Conservation (phyloP, 2,113 vertebrate species). For the Catharus fuscescens region DNA sequence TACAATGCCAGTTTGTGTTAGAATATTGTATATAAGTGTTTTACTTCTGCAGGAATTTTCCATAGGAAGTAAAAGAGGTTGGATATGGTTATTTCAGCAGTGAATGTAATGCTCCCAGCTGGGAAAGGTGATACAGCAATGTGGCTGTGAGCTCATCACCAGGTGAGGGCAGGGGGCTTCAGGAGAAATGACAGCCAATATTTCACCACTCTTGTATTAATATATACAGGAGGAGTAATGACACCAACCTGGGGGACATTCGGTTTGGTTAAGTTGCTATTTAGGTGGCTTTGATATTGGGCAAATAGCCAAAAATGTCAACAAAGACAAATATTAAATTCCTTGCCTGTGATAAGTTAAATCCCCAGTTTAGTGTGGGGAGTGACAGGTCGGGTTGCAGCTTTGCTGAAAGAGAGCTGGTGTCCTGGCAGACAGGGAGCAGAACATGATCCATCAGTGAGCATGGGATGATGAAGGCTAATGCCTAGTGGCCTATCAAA, state of each 20-base stretch:
- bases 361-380: neutral
- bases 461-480: neutral
- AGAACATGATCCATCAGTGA: fast-evolving
- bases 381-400: neutral
- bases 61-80: neutral
- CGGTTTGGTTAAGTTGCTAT: neutral
- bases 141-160: neutral
- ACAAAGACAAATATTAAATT: neutral
- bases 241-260: neutral
- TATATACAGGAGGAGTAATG: neutral
- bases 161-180: neutral
- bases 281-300: neutral
- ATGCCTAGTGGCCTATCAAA: neutral
- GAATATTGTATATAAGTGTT: neutral
- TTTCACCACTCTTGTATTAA: neutral
- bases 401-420: neutral
- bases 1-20: neutral
- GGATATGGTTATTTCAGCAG: neutral
- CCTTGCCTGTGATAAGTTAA: neutral
- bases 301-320: neutral
- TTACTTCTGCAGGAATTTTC: neutral
- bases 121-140: neutral
- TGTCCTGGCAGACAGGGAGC: neutral
- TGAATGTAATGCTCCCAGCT: fast-evolving
- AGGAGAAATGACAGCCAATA: neutral